Conservation (phyloP, 2,888 invertebrate genomes). For the Ophion ventricosus region DNA sequence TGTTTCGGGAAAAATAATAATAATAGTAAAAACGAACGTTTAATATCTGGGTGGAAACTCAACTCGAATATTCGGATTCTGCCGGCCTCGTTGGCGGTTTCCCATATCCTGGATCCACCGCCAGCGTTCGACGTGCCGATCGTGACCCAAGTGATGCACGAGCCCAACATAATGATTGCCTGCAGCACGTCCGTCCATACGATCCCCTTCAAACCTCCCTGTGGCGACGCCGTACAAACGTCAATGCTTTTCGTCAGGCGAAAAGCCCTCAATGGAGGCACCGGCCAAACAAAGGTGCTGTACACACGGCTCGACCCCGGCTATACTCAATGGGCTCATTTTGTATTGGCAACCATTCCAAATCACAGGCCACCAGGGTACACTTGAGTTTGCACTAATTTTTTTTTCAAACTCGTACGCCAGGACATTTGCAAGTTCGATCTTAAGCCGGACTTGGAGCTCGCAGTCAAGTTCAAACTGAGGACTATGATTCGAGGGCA, state of each 20-base stretch:
- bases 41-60: constrained; percentile 74
- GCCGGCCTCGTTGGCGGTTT: constrained; percentile 85
- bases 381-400: neutral
- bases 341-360: neutral
- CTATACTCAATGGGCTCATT: neutral
- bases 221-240: constrained; percentile 40
- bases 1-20: constrained; percentile 17
- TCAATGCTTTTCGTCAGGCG: constrained; percentile 48
- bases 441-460: neutral
- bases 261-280: constrained; percentile 19
- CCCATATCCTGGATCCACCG: constrained; percentile 85
- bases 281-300: neutral
- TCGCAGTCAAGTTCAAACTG: too few relatives aligned
- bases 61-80: constrained; percentile 86
- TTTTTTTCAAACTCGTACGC: neutral
- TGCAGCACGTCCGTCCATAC: constrained; percentile 87
- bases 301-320: neutral
- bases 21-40: neutral
- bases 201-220: constrained; percentile 86
- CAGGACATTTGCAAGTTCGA: neutral
- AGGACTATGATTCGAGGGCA: too few relatives aligned
- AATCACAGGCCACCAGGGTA: neutral
- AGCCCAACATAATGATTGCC: constrained; percentile 85
- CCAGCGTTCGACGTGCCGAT: constrained; percentile 85
- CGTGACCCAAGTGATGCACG: constrained; percentile 85